phyloP scores from a whole-genome alignment of 2,797 vertebrate species.

The Heterohyrax brucei region DNA sequence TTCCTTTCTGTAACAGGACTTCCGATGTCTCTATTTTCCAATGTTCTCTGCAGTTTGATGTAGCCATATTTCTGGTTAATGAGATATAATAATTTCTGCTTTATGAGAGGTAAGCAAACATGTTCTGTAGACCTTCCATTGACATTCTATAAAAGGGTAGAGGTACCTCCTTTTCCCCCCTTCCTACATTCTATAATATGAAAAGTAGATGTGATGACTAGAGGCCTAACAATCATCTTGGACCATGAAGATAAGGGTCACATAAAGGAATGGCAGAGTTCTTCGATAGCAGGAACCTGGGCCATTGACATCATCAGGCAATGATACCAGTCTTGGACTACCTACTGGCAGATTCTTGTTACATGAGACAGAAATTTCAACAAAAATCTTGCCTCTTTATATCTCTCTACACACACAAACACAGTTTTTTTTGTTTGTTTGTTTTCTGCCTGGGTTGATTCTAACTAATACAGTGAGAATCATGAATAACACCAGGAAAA shows the following conservation, averaged over 20 bases:
- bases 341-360: background rate
- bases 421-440: background rate
- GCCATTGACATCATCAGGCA: background rate
- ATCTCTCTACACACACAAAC: background rate
- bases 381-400: background rate
- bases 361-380: constrained; percentile 28
- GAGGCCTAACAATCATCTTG: background rate
- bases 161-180: background rate
- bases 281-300: background rate
- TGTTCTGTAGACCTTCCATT: background rate
- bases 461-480: background rate
- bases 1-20: background rate
- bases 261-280: background rate
- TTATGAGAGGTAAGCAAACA: background rate
- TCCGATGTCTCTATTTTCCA: background rate
- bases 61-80: background rate
- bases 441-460: background rate
- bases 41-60: background rate
- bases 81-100: background rate
- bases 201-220: background rate
- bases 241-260: background rate
- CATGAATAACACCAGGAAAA: constrained; percentile 7
- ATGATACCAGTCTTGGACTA: background rate
- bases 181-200: background rate
- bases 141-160: background rate